Evolutionary conservation across 2,888 invertebrate species (phyloP).

Genomic region (Cephus pulcher): DNA sequence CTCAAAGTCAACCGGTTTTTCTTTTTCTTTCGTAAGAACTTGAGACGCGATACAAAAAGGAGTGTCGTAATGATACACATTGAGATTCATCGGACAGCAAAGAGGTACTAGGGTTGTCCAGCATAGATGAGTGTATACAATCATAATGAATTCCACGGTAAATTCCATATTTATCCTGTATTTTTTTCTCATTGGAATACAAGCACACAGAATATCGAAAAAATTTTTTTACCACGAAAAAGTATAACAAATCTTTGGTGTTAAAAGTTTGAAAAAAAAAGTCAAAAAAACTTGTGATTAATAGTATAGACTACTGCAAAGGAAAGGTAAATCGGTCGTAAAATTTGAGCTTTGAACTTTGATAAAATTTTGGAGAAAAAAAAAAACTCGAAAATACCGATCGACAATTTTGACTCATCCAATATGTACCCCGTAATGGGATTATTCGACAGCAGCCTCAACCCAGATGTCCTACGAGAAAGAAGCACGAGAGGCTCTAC

Average conservation of each 20-base stretch:
- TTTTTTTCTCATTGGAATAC: neutral
- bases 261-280: no score
- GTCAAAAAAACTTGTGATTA: no score
- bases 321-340: neutral
- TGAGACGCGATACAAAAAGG: neutral
- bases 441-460: neutral
- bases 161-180: neutral
- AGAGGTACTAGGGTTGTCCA: neutral
- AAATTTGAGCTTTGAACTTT: neutral
- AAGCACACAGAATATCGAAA: neutral
- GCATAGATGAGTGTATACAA: neutral
- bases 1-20: slow-evolving; percentile 44
- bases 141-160: neutral
- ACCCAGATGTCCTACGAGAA: neutral
- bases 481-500: neutral
- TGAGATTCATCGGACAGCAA: neutral
- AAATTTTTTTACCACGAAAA: no score
- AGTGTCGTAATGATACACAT: neutral
- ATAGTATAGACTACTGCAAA: neutral
- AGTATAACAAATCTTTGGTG: no score
- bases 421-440: neutral
- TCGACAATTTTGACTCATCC: neutral
- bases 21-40: neutral
- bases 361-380: neutral
- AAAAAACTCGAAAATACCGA: neutral